These are phyloP conservation scores for Synergus japonicus DNA, from an alignment of 2,888 invertebrate genomes.

Conservation along the genomic window DNA sequence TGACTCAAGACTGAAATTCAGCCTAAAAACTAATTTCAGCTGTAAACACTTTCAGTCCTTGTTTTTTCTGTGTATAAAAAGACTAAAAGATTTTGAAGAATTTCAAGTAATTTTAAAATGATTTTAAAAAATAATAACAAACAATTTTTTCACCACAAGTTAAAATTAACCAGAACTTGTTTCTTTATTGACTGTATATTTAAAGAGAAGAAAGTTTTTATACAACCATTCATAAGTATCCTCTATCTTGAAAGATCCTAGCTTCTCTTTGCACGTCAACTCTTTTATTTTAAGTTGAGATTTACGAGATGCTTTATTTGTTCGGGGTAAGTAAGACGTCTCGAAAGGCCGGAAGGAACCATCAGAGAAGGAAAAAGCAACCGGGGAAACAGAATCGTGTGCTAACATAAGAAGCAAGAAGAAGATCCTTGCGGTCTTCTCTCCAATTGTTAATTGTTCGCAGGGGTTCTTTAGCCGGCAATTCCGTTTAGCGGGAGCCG, in stretches of 20 bases:
- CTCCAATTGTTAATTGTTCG: neutral
- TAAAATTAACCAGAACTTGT: too few relatives aligned
- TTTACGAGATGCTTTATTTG: neutral
- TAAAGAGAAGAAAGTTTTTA: neutral
- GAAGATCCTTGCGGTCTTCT: neutral
- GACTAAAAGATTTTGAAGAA: too few relatives aligned
- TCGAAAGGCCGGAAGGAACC: neutral
- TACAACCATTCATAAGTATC: neutral
- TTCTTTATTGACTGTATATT: neutral
- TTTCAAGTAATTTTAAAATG: too few relatives aligned
- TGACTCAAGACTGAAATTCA: too few relatives aligned
- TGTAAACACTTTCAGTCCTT: too few relatives aligned
- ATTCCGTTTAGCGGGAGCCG: neutral
- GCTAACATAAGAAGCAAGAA: neutral
- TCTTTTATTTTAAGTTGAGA: neutral
- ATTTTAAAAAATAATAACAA: too few relatives aligned
- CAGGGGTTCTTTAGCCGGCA: conserved; percentile 2
- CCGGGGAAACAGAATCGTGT: neutral
- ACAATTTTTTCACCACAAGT: too few relatives aligned
- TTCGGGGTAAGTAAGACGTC: neutral
- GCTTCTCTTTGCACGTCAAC: neutral
- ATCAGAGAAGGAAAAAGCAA: neutral
- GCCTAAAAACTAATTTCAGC: too few relatives aligned
- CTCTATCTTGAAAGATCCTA: neutral
- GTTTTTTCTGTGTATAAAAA: too few relatives aligned